Conservation (phyloP, 2,113 vertebrate species). For the Penelope pileata region DNA sequence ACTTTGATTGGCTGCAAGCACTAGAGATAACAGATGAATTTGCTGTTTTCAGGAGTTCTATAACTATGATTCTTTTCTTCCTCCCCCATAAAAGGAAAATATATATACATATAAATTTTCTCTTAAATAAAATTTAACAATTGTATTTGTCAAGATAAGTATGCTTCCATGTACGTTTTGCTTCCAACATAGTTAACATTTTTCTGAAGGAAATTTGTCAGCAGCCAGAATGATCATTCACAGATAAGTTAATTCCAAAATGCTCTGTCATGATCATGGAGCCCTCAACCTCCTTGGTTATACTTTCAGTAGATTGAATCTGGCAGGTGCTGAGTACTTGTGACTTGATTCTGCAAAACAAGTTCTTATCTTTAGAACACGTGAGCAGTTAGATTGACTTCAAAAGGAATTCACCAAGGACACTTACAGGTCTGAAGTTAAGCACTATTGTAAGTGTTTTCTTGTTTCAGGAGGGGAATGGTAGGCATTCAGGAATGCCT, state of each 20-base stretch:
- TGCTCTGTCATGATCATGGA: background rate
- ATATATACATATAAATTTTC: background rate
- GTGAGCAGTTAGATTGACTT: constrained; percentile 1
- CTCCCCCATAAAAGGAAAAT: background rate
- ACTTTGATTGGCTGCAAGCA: background rate
- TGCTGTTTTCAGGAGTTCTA: background rate
- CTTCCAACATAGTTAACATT: background rate
- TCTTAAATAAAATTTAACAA: background rate
- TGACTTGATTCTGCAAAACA: constrained; percentile 2
- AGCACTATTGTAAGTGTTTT: constrained; percentile 22
- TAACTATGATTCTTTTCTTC: background rate
- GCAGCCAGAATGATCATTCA: background rate
- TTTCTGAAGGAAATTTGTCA: constrained; percentile 15
- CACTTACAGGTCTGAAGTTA: background rate
- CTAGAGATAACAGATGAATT: background rate
- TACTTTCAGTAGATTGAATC: background rate
- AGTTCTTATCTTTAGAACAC: constrained; percentile 24
- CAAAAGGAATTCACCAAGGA: constrained; percentile 10
- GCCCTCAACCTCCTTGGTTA: constrained; percentile 9
- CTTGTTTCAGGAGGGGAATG: background rate
- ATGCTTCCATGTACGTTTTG: constrained; percentile 1
- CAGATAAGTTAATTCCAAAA: background rate
- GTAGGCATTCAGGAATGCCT: background rate
- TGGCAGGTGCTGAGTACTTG: constrained; percentile 5
- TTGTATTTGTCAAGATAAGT: background rate